Base-by-base conservation (phyloP, 1,140 invertebrate species). In the Drosophila truncata region DNA sequence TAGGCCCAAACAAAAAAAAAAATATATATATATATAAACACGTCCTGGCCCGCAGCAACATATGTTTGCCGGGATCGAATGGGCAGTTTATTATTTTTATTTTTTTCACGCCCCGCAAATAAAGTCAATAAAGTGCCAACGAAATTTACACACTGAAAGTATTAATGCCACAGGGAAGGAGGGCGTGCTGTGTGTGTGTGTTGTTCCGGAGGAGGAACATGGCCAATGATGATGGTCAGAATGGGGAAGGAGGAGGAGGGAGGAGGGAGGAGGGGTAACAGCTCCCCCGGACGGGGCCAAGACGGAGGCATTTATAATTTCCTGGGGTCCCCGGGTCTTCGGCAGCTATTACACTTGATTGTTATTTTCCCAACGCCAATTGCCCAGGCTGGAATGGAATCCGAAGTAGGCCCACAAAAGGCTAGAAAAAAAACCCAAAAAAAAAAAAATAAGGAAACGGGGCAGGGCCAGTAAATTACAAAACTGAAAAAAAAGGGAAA, bases 71-170 rank as follows among this genome's bases (percentile, higher is more conserved):
- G 52, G 55, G 39, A 65, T 65, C 31, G 47, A 65, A 58, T 76
- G 25, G 54, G 52, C 33, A 55, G 61, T 64, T 65, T 57, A 57
- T 64, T 82, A 50, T 74, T 85, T 70, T 59, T 49, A 49, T 85
- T 85, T 80, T 85, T 78, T 85, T 85, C 79, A 86, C 78, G 83
- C 80, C 80, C 80, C 44, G 62, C 83, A 87, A 86, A 86, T 87
- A 79, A 87, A 71, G 79, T 66, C 82, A 85, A 86, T 85, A 78
- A 85, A 86, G 81, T 63, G 52, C 70, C 46, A 62, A 70, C 33
- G 61, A 75, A 87, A 86, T 82, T 72, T 66, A 84, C 75, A 49
- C 77, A 80, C 77, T 67, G 76, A 77, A 84, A 80, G 77, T 80
- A 78, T 84, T 80, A 64, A 64, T 29, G 18, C 23, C 29, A 31